Evolutionary conservation across 2,113 vertebrate genomes (phyloP), one percentile per base, ranked within the genome.

Genomic region (Centrocercus urophasianus): DNA sequence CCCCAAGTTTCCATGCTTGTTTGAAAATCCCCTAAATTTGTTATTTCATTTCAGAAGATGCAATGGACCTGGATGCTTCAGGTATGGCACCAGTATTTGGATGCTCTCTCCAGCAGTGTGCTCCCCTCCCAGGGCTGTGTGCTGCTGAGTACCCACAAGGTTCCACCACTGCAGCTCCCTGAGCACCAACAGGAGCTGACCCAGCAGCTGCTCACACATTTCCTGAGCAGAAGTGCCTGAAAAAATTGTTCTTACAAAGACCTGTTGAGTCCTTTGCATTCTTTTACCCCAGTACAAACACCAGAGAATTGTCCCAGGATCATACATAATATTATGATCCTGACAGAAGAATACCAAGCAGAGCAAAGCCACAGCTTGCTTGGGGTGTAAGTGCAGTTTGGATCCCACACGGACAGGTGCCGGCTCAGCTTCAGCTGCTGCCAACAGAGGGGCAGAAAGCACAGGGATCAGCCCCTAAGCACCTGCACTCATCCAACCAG

Each of bases 41-140:
- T 16, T n/a, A 24, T 19, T 81, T 16, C 71, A 28, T 50, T 67
- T 72, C 60, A 77, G 75, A 81, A 63, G 42, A 50, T 2, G 21
- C 50, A 48, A 13, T 0, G 40, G 65, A 56, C 10, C 25, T 9
- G 40, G 50, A 38, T 21, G 40, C 70, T 42, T 48, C 40, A 45
- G 8, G 32, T 10, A 28, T 28, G 27, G 52, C 27, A 28, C 27
- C 14, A 13, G 13, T 16, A 6, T 48, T 48, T 0, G 2, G 50
- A 38, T 17, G 56, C 69, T 50, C 30, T 13, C 11, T 8, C 48
- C 48, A 13, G 24, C 48, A 50, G 24, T 13, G 24, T 9, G 13
- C 48, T 13, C 48, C 27, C 52, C 52, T 54, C 27, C 52, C 52
- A 54, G 52, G 27, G 52, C 52, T 54, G 52, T 6, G 52, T 16